These are phyloP conservation scores for Perccottus glenii DNA, from an alignment of 2,113 vertebrate species.

Conservation along the genomic window DNA sequence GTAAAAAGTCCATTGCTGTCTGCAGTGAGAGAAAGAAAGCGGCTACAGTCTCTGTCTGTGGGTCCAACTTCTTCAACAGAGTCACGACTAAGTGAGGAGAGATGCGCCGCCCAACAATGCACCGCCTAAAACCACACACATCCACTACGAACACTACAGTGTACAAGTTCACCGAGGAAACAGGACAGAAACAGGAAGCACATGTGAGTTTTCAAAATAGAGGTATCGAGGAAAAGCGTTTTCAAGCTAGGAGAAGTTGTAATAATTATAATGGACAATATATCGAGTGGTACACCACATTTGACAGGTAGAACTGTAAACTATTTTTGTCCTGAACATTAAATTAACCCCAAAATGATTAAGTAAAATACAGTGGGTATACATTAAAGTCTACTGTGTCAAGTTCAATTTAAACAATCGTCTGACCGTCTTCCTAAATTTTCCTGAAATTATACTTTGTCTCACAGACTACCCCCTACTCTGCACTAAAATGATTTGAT, in stretches of 20 bases:
- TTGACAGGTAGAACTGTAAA: no score
- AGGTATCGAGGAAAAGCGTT: background rate
- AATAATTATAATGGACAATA: no score
- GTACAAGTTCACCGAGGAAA: background rate
- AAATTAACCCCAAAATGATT: no score
- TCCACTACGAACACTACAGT: background rate
- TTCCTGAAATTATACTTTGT: no score
- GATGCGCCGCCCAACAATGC: background rate
- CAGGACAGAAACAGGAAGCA: background rate
- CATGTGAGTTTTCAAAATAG: conserved; percentile 9
- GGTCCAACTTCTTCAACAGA: background rate
- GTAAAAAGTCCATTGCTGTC: conserved; percentile 35
- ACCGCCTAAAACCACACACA: background rate
- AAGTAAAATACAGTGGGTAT: no score
- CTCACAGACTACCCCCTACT: no score
- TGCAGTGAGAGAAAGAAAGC: background rate
- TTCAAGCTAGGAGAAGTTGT: background rate
- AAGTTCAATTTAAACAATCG: no score
- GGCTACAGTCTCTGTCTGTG: rapidly evolving
- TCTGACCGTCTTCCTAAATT: no score
- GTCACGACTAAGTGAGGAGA: rapidly evolving
- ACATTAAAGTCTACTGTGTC: no score
- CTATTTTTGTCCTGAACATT: no score
- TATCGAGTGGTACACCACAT: no score
- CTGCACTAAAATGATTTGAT: no score